Conservation (phyloP, 2,113 vertebrate species). For the Pseudois nayaur region DNA sequence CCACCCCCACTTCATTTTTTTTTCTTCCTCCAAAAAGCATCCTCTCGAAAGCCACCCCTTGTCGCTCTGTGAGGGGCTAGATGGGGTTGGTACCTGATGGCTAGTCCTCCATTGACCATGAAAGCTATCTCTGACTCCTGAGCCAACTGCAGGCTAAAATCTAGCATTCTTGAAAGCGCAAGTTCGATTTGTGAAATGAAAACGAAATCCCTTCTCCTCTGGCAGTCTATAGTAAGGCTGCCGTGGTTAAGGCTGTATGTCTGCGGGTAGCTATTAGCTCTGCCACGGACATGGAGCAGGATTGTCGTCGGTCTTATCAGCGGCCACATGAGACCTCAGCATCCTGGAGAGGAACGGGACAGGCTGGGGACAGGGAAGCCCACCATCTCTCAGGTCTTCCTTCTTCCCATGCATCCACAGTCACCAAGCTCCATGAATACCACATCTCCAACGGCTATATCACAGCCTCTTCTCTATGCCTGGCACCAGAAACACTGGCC, state of each 20-base stretch:
- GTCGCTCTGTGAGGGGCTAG: background rate
- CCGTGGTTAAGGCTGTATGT: background rate
- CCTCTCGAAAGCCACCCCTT: background rate
- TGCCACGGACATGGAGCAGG: background rate
- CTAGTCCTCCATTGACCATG: background rate
- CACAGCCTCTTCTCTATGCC: background rate
- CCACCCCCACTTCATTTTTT: background rate
- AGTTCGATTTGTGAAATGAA: background rate
- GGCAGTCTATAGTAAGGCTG: background rate
- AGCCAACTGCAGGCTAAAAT: background rate
- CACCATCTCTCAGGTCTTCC: background rate
- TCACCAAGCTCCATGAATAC: background rate
- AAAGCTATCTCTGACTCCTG: background rate
- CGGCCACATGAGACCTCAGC: background rate
- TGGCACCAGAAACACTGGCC: background rate
- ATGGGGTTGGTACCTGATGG: background rate
- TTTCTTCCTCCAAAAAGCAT: background rate
- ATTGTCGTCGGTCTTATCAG: rapidly evolving
- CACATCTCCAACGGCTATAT: rapidly evolving
- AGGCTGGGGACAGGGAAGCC: background rate
- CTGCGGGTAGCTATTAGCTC: background rate
- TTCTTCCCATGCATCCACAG: background rate
- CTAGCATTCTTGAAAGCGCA: background rate
- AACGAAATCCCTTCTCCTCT: background rate
- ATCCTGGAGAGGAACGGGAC: background rate